Conservation (phyloP, 2,113 vertebrate genomes). For the Tonatia bakeri region DNA sequence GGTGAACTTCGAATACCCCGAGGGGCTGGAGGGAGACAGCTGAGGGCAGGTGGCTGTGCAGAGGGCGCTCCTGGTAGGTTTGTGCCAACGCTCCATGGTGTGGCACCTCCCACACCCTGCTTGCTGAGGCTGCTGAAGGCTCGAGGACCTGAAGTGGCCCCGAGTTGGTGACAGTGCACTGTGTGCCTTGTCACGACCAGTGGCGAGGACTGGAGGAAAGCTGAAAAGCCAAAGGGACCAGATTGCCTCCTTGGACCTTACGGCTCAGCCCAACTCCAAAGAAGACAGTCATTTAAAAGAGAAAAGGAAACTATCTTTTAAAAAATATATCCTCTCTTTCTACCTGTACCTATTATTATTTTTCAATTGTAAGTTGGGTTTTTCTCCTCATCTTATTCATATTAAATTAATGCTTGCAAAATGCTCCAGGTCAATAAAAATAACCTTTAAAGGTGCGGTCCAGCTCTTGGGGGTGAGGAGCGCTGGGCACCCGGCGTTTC, state of each 20-base stretch:
- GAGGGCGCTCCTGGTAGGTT: neutral
- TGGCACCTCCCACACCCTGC: neutral
- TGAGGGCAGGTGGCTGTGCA: neutral
- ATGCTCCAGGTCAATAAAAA: neutral
- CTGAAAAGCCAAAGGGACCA: neutral
- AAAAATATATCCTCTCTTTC: neutral
- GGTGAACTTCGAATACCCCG: neutral
- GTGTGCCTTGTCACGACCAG: neutral
- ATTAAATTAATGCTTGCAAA: neutral
- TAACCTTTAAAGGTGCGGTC: neutral
- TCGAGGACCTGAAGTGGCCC: neutral
- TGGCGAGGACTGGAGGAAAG: neutral
- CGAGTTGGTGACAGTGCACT: neutral
- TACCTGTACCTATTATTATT: neutral
- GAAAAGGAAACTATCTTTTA: neutral
- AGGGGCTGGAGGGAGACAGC: neutral
- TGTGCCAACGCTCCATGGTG: neutral
- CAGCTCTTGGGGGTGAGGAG: neutral
- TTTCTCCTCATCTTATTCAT: neutral
- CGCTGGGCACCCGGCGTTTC: neutral
- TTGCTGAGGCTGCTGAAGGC: neutral
- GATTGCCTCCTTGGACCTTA: neutral
- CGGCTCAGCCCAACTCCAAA: neutral
- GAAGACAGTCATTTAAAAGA: neutral
- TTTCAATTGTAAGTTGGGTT: neutral